These are phyloP conservation scores for Pseudolycoriella hygida DNA, from an alignment of 2,888 invertebrate genomes.

Conservation along the genomic window DNA sequence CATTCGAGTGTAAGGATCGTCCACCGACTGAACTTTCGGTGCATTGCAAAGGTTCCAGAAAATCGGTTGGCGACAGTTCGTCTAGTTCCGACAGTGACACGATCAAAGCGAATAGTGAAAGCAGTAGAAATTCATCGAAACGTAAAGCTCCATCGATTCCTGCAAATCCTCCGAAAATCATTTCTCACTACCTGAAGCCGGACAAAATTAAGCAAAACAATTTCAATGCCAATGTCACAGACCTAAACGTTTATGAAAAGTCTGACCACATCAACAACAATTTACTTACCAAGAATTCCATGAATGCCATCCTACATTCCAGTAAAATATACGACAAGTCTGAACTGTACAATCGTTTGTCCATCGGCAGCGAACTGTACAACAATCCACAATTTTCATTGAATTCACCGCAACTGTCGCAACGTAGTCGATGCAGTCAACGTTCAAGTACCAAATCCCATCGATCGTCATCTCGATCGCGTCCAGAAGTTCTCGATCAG, in stretches of 20 bases:
- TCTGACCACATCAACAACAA: background rate
- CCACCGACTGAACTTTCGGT: background rate
- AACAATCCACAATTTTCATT: conserved; percentile 28
- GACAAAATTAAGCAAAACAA: background rate
- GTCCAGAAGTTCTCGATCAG: conserved; percentile 22
- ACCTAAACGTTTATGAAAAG: background rate
- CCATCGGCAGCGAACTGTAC: conserved; percentile 18
- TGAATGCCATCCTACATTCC: background rate
- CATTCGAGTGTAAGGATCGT: background rate
- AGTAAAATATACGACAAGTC: conserved; percentile 5
- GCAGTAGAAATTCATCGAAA: conserved; percentile 11
- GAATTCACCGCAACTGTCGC: conserved; percentile 19
- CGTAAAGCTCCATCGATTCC: conserved; percentile 21
- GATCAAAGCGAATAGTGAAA: conserved; percentile 8
- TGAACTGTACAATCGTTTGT: conserved; percentile 6
- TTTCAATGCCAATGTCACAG: background rate
- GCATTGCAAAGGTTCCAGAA: background rate
- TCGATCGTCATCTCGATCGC: conserved; percentile 17
- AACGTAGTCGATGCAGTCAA: conserved; percentile 11
- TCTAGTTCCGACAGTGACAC: conserved; percentile 19
- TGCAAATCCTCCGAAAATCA: conserved; percentile 12
- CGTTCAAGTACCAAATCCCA: conserved; percentile 17
- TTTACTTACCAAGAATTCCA: conserved; percentile 2
- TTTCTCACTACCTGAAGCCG: conserved; percentile 12
- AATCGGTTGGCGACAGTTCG: conserved; percentile 25